Evolutionary conservation across 1,140 invertebrate genomes (phyloP).

Genomic region (Drosophila trapezifrons): DNA sequence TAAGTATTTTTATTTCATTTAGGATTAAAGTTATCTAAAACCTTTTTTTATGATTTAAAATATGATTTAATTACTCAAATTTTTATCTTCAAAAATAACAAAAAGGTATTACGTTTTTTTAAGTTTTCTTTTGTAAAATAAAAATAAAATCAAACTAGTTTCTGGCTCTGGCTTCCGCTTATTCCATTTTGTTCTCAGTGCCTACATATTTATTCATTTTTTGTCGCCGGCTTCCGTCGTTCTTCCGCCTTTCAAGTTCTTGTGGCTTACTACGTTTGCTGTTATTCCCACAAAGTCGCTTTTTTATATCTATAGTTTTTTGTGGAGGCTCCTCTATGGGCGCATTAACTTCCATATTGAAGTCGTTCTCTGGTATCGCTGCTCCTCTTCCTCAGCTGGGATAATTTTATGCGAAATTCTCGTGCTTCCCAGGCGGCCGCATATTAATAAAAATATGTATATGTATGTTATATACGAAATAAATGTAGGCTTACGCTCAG

Average conservation of each 20-base stretch:
- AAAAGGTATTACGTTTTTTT: too few relatives aligned
- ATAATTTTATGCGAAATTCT: conserved; percentile 73
- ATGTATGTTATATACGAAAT: neutral
- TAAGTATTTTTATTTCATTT: too few relatives aligned
- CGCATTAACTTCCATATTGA: conserved; percentile 22
- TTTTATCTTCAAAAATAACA: too few relatives aligned
- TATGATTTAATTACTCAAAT: too few relatives aligned
- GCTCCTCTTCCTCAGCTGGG: conserved; percentile 11
- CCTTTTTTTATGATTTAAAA: too few relatives aligned
- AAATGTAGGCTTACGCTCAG: conserved; percentile 15
- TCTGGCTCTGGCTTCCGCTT: neutral
- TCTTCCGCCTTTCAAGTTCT: conserved; percentile 52
- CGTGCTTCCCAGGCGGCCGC: conserved; percentile 53
- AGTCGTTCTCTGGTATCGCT: too few relatives aligned
- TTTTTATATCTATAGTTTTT: conserved; percentile 19
- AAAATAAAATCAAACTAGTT: too few relatives aligned
- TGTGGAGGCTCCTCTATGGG: conserved; percentile 24
- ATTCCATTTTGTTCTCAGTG: conserved; percentile 3
- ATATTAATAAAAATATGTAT: conserved; percentile 8
- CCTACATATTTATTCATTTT: conserved; percentile 41
- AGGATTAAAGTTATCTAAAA: too few relatives aligned
- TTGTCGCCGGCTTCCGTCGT: conserved; percentile 63
- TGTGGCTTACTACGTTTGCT: conserved; percentile 63
- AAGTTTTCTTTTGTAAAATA: too few relatives aligned
- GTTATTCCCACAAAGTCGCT: conserved; percentile 62